Base-by-base conservation (phyloP, 2,888 invertebrate species). In the Chromoteleia sp. region DNA sequence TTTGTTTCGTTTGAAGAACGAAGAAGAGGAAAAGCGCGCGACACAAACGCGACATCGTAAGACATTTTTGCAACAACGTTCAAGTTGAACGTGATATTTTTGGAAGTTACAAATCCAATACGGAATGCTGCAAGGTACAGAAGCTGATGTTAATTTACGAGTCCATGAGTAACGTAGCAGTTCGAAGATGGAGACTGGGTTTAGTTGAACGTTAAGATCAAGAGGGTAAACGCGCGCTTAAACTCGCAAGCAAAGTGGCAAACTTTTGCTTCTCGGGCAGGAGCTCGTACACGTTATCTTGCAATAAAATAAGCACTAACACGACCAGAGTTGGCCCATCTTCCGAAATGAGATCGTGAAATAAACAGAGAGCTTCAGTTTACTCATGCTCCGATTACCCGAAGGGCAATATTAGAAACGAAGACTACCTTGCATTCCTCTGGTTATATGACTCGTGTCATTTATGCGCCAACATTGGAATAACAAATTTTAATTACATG, bases 291-390 rank as follows among this genome's bases (percentile, higher is more conserved):
- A 59, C 74, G 77, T 82, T 82, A 82, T 82, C 74, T 74, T 78
- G 74, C 81, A 74, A 82, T 82, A 77, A 82, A 77, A 82, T 82
- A 82, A 82, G 61, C 74, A 82, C 81, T 65, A 61, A 74, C 74
- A 63, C 77, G 65, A 74, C 80, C 63, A 50, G 70, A 78, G 68
- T 74, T 77, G 77, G 77, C 50, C 63, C 81, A 78, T 78, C 77
- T 78, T 65, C 65, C 65, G 70, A 78, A 82, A 82, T 77, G 77
- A 78, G 82, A 78, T 78, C 74, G 78, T 74, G 74, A 82, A 82
- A 82, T 82, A 78, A 78, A 75, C 78, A 82, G 78, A 50, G 70
- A 63, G 74, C 63, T 52, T 59, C 68, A 67, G 77, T 78, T 82
- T 78, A 78, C 78, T 78, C 78, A 50, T 54, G 68, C 78, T 67